Base-by-base conservation (phyloP, 2,113 vertebrate species). In the Recurvirostra avosetta region DNA sequence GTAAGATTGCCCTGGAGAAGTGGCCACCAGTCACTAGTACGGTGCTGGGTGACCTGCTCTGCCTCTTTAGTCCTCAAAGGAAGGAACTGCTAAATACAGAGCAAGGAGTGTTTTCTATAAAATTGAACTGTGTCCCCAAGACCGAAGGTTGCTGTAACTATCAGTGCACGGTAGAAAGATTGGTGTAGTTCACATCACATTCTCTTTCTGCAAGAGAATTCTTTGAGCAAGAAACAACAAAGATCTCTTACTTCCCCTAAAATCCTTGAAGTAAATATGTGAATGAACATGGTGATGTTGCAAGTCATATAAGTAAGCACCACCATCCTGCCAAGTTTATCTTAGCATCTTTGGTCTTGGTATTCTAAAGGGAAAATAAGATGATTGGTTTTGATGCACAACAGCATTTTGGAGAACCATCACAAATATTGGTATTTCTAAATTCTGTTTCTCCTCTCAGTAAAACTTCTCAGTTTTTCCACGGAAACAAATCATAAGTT, bases 141-240 rank as follows among this genome's bases (percentile, higher is more conserved):
- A 3, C 29, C 41, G n/a, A 20, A 55, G 40, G 40, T 63, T 68
- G 25, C 47, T 3, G 0, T 58, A 63, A 20, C 19, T 41, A 2
- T 45, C 41, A 1, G 12, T 14, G 61, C 55, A 15, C 0, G 0
- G 26, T 18, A 21, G 15, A 70, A 41, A 74, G 21, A 5, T 6
- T 3, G 29, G 5, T 41, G 58, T 27, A 16, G 53, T 56, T 85
- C 2, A 0, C 23, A 6, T 68, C 36, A 6, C 12, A 0, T 45
- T 53, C 59, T 41, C 76, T 45, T 66, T 36, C 45, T 65, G 65
- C 67, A n/a, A 74, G 78, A 68, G 62, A 36, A 36, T 50, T 30
- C 38, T 53, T 78, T 50, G 19, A 68, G 38, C 18, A 34, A 20
- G 36, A 30, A 23, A 12, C 15, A 23, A 15, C 52, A 21, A 61